Evolutionary conservation across 92 coral and sea anemone genomes (phyloP).

Genomic region (Nematostella vectensis): DNA sequence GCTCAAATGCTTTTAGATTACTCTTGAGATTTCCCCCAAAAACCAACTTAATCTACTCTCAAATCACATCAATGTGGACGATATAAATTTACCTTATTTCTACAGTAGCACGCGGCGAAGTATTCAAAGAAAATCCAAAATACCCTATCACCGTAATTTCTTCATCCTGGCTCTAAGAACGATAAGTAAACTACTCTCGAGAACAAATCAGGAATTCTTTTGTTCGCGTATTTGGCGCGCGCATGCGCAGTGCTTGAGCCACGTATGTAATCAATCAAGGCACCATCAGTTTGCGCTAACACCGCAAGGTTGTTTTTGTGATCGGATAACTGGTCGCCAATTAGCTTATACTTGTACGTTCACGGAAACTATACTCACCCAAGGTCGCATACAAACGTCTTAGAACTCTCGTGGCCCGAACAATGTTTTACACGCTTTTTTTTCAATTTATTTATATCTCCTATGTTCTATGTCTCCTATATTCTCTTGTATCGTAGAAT

Average conservation of each 20-base stretch:
- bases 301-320: conserved; percentile 5
- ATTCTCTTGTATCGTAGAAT: too few species aligned
- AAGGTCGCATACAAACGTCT: too few species aligned
- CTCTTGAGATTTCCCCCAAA: neutral
- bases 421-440: too few species aligned
- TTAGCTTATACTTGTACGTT: conserved; percentile 25
- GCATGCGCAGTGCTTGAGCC: conserved; percentile 71
- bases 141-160: conserved; percentile 27
- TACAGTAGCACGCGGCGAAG: neutral
- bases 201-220: conserved; percentile 65
- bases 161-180: too few species aligned
- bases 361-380: too few species aligned
- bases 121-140: conserved; percentile 2
- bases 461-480: too few species aligned
- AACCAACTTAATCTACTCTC: neutral
- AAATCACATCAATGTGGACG: too few species aligned
- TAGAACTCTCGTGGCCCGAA: too few species aligned
- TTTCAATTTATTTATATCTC: too few species aligned
- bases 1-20: conserved; percentile 7
- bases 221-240: conserved; percentile 42
- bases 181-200: too few species aligned
- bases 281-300: conserved; percentile 22
- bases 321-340: conserved; percentile 4
- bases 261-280: conserved; percentile 71
- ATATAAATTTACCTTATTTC: conserved; percentile 1